Evolutionary conservation across 1,140 invertebrate genomes (phyloP), one percentile per base, ranked within the genome.

Genomic region (Coelopa frigida): DNA sequence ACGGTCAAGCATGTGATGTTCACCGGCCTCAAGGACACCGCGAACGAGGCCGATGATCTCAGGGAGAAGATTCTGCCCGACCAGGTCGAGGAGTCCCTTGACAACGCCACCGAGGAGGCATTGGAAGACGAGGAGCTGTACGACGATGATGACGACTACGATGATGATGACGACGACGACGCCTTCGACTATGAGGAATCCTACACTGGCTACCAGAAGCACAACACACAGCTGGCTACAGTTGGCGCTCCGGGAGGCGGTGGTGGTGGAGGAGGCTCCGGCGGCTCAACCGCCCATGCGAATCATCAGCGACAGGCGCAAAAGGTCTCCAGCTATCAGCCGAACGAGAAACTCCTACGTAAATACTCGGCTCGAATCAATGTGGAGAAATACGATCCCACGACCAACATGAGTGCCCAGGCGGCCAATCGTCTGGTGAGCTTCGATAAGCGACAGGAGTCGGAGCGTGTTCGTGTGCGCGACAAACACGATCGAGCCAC

Each of bases 401-500:
- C 78, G 1, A 79, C 81, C 10, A 61, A 68, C 12, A 70, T 85
- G 49, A 76, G 81, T 17, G 74, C 70, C n/a, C 77, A 78, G 8
- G 79, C 81, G 5, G 76, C 78, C 36, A 86, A 85, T 65, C 71
- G 77, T 35, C 67, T 91, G 20, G 76, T 83, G 18, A 75, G 80
- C 56, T 82, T 76, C 53, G 77, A 80, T 50, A 81, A 78, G 50
- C 81, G 80, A 54, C 58, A 70, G 14, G 81, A 85, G 15, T 80
- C 77, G 52, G 82, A 85, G 20, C 78, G 83, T 45, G 76, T 83
- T 5, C 74, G 87, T 54, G 76, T 77, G 0, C 94, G 92, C 65
- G 97, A 99, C 62, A 98, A 98, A 69, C 80, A 89, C 58, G 94
- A 98, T 72, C 76, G 94, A 45, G 95, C 95, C 1, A 98, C 95